These are phyloP conservation scores for Polypedilum vanderplanki DNA, from an alignment of 1,140 invertebrate species.

Conservation along the genomic window DNA sequence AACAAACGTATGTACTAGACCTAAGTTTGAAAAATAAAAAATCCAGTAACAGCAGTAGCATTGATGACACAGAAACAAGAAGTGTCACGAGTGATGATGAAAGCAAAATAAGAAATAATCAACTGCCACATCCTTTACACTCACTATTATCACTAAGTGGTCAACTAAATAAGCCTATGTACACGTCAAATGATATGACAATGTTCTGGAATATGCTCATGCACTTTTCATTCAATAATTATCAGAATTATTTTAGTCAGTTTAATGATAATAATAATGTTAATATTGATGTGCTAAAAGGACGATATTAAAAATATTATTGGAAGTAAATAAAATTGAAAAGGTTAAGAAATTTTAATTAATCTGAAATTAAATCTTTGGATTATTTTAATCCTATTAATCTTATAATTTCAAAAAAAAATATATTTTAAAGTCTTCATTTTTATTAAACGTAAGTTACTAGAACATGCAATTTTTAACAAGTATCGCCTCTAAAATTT, in stretches of 20 bases:
- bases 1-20: slow-evolving; percentile 24
- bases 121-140: slow-evolving; percentile 4
- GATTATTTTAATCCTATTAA: no score
- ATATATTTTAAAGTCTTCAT: no score
- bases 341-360: not conserved
- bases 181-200: slow-evolving; percentile 21
- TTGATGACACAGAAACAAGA: not conserved
- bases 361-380: not conserved
- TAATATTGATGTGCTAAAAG: slow-evolving; percentile 18
- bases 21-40: slow-evolving; percentile 24
- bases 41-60: not conserved
- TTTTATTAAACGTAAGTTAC: no score
- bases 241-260: slow-evolving; percentile 25
- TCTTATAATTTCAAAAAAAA: no score
- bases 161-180: not conserved
- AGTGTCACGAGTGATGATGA: slow-evolving; percentile 7
- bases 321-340: not conserved
- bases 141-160: not conserved
- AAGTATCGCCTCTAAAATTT: no score
- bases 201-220: slow-evolving; percentile 26
- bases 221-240: slow-evolving; percentile 24
- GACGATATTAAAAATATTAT: slow-evolving; percentile 15
- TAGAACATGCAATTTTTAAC: no score
- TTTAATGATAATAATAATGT: slow-evolving; percentile 26
- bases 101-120: not conserved